These are phyloP conservation scores for Drosophila peninsularis DNA, from an alignment of 2,888 invertebrate species.

Conservation along the genomic window DNA sequence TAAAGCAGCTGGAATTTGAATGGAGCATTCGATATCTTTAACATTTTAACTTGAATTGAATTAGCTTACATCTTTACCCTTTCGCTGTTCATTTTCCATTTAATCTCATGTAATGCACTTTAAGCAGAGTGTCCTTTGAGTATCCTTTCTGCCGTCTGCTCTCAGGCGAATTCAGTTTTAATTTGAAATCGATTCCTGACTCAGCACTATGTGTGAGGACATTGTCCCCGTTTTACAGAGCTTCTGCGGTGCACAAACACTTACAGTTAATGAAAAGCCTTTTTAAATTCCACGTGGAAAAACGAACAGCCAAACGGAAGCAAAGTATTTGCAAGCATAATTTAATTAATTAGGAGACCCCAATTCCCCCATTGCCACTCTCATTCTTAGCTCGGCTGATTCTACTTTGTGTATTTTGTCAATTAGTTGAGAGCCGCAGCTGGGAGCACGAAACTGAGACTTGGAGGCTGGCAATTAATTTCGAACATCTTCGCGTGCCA, in stretches of 20 bases:
- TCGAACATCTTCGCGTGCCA: conserved; percentile 26
- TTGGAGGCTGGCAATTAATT: conserved; percentile 26
- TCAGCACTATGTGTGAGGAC: not conserved
- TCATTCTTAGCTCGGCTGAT: not conserved
- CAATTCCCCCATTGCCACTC: not conserved
- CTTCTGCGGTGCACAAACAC: conserved; percentile 6
- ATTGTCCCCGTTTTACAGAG: not conserved
- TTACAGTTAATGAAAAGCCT: conserved; percentile 41
- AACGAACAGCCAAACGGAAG: conserved; percentile 12
- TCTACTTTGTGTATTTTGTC: conserved; percentile 32
- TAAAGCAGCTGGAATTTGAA: not conserved
- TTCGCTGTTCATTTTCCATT: not conserved
- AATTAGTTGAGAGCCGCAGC: conserved; percentile 49
- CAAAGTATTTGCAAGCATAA: conserved; percentile 47
- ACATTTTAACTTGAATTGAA: not conserved
- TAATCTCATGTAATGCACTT: not conserved
- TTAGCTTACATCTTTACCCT: not conserved
- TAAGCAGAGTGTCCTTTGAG: not conserved
- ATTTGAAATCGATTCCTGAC: conserved; percentile 18
- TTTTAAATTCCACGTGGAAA: conserved; percentile 40
- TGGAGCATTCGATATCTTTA: not conserved
- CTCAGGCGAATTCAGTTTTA: conserved; percentile 8
- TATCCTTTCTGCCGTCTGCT: not conserved
- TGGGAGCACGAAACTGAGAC: conserved; percentile 36
- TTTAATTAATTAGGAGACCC: conserved; percentile 56